Conservation (phyloP, 2,888 invertebrate genomes). For the Corbicula japonica region DNA sequence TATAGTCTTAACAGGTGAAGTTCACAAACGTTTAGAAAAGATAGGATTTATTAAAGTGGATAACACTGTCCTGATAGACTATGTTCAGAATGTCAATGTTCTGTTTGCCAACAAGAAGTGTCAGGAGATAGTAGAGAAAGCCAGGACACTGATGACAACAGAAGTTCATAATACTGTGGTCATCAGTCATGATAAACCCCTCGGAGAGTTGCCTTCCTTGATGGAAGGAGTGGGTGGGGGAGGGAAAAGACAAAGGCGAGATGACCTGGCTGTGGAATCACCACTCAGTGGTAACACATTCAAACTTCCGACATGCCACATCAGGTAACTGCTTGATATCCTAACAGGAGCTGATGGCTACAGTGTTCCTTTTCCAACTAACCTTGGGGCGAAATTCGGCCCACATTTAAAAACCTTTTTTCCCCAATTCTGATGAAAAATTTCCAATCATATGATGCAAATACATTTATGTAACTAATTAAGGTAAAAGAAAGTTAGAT, state of each 20-base stretch:
- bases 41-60: slow-evolving; percentile 84
- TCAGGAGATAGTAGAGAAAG: slow-evolving; percentile 90
- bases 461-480: too few species aligned
- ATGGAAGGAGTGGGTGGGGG: slow-evolving; percentile 72
- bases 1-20: slow-evolving; percentile 89
- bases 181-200: slow-evolving; percentile 74
- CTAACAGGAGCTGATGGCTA: too few species aligned
- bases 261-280: slow-evolving; percentile 72
- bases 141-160: slow-evolving; percentile 92
- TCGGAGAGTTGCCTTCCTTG: slow-evolving; percentile 74
- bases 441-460: too few species aligned
- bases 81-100: slow-evolving; percentile 91
- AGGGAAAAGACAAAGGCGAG: slow-evolving; percentile 71
- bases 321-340: too few species aligned
- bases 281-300: slow-evolving; percentile 84
- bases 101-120: slow-evolving; percentile 93
- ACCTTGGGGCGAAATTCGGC: too few species aligned
- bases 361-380: too few species aligned
- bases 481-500: too few species aligned
- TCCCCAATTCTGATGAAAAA: too few species aligned
- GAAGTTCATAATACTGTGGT: slow-evolving; percentile 91
- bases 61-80: slow-evolving; percentile 89
- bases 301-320: slow-evolving; percentile 88
- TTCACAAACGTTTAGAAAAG: slow-evolving; percentile 90
- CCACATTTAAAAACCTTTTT: too few species aligned